Percentiles rank a stretch among this genome's conserved stretches.
These are phyloP conservation scores for Falco berigora DNA, from an alignment of 2,797 vertebrate genomes.

Conservation along the genomic window DNA sequence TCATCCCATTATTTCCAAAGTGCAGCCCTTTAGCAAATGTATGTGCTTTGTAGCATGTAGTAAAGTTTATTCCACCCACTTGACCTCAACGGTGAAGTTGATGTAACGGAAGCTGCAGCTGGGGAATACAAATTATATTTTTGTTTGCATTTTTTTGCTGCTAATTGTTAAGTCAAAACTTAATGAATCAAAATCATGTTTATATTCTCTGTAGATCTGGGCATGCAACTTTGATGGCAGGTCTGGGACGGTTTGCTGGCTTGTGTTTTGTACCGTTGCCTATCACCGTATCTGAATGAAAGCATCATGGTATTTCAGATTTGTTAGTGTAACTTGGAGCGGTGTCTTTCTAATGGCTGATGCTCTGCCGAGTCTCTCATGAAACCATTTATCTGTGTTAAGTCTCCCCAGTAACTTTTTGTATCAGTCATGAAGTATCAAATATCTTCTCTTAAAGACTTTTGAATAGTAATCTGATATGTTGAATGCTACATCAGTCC, in stretches of 20 bases:
- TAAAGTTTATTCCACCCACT: not conserved
- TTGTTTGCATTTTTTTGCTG: not conserved
- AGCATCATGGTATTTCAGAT: not conserved
- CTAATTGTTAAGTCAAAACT: not conserved
- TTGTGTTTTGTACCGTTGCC: not conserved
- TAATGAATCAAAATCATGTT: not conserved
- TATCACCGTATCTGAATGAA: not conserved
- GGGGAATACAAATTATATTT: not conserved
- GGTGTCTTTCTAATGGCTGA: not conserved
- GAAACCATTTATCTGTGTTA: not conserved
- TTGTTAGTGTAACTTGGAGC: not conserved
- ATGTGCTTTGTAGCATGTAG: not conserved
- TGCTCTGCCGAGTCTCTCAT: not conserved
- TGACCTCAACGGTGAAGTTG: not conserved
- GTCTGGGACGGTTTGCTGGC: not conserved
- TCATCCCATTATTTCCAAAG: not conserved
- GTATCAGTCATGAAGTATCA: not conserved
- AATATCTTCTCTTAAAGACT: not conserved
- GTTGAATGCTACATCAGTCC: not conserved
- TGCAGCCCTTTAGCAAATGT: not conserved
- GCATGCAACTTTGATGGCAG: not conserved
- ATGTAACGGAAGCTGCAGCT: slow-evolving; percentile 2
- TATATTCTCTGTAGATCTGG: not conserved
- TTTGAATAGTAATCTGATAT: not conserved
- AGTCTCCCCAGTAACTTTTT: not conserved